Percentiles rank a stretch among this genome's conserved stretches.
phyloP scores from a whole-genome alignment of 2,113 vertebrate species.

The Australoheros scitulus region DNA sequence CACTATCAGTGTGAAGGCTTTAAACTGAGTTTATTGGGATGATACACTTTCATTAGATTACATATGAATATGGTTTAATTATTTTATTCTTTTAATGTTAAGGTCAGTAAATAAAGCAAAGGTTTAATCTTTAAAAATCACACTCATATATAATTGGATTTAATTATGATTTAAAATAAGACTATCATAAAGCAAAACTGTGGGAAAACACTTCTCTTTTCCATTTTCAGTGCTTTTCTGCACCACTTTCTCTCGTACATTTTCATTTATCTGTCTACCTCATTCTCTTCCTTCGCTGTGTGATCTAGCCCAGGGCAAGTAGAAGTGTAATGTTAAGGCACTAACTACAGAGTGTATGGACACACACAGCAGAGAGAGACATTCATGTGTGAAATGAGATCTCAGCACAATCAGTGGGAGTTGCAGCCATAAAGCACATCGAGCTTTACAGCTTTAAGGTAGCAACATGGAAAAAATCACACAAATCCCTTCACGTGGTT shows the following conservation, averaged over 20 bases:
- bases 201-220: fast-evolving
- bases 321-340: slow-evolving; percentile 72
- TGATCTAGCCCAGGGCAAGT: slow-evolving; percentile 69
- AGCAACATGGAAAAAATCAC: slow-evolving; percentile 53
- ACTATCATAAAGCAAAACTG: not conserved
- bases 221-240: not conserved
- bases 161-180: not conserved
- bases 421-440: slow-evolving; percentile 62
- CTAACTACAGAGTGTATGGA: slow-evolving; percentile 66
- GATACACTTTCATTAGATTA: not conserved
- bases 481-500: slow-evolving; percentile 52
- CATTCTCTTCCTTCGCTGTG: slow-evolving; percentile 23
- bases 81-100: too few relatives aligned
- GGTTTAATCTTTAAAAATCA: not conserved
- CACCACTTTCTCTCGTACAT: slow-evolving; percentile 1
- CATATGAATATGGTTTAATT: not conserved
- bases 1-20: not conserved
- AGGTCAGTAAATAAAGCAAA: not conserved
- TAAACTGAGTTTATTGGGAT: not conserved
- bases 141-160: not conserved
- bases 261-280: slow-evolving; percentile 26
- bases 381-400: slow-evolving; percentile 81
- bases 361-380: slow-evolving; percentile 57
- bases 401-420: slow-evolving; percentile 72
- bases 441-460: slow-evolving; percentile 67